A percentile compares a stretch with the other conserved stretches of the same genome.
phyloP scores from a whole-genome alignment of 2,797 vertebrate genomes.

The Pseudochirops cupreus region DNA sequence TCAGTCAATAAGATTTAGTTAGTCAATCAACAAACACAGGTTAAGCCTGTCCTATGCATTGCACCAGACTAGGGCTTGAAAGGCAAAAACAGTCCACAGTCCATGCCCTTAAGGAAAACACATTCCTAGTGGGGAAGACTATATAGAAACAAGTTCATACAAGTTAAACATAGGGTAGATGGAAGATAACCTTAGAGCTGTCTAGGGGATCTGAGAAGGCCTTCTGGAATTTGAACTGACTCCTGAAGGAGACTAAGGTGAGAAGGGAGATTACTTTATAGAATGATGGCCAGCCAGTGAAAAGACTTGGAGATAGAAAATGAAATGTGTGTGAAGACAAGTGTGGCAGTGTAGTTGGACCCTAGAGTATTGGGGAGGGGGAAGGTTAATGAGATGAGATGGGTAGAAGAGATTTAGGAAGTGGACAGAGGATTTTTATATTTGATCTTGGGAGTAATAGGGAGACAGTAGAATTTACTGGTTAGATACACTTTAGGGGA shows the following conservation, averaged over 20 bases:
- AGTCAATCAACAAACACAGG: not conserved
- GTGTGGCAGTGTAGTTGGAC: not conserved
- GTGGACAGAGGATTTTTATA: not conserved
- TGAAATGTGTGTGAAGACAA: not conserved
- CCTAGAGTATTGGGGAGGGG: not conserved
- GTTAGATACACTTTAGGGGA: too few relatives aligned
- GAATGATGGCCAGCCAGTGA: not conserved
- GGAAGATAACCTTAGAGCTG: not conserved
- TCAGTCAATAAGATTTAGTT: not conserved
- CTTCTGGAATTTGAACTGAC: not conserved
- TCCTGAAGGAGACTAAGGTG: not conserved
- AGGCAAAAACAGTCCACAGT: not conserved
- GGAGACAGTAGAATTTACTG: not conserved
- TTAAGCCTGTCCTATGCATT: not conserved
- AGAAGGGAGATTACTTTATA: not conserved
- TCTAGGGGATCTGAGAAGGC: not conserved
- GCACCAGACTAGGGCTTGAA: not conserved
- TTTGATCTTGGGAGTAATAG: not conserved
- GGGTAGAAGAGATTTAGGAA: not conserved
- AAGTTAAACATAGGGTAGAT: not conserved
- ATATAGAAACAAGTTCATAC: not conserved
- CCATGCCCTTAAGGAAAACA: not conserved
- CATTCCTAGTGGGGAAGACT: not conserved
- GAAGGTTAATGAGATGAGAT: not conserved
- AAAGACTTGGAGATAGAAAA: not conserved